phyloP scores from a whole-genome alignment of 2,888 invertebrate species.

The Lamellibrachia columna region DNA sequence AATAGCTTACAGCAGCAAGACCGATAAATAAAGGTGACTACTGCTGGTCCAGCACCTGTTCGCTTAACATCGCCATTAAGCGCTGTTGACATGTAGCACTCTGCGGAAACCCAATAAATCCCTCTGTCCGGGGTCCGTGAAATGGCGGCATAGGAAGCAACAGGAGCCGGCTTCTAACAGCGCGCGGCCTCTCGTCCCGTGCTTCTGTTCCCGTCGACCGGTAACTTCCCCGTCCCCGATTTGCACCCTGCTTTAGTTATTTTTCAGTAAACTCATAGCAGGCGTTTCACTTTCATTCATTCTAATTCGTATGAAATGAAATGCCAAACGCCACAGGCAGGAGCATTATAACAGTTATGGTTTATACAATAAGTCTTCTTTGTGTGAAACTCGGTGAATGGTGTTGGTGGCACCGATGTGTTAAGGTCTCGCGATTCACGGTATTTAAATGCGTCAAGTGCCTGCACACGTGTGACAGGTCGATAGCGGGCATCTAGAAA shows the following conservation, averaged over 20 bases:
- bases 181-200: not conserved
- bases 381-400: not conserved
- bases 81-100: not conserved
- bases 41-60: not conserved
- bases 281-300: not conserved
- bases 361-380: not conserved
- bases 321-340: not conserved
- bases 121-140: not conserved
- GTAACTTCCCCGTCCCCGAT: not conserved
- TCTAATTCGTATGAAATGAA: not conserved
- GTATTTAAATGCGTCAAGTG: not conserved
- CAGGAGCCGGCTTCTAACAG: not conserved
- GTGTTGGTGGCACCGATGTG: not conserved
- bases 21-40: constrained; percentile 12
- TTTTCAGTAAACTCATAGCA: not conserved
- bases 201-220: not conserved
- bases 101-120: not conserved
- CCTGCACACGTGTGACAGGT: not conserved
- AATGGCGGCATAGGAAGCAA: not conserved
- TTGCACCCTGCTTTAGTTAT: not conserved
- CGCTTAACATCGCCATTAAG: not conserved
- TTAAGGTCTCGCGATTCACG: not conserved
- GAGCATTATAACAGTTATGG: not conserved
- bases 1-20: not conserved
- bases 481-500: not conserved